Evolutionary conservation across 1,140 invertebrate species (phyloP).

Genomic region (Psilanteris sp.): DNA sequence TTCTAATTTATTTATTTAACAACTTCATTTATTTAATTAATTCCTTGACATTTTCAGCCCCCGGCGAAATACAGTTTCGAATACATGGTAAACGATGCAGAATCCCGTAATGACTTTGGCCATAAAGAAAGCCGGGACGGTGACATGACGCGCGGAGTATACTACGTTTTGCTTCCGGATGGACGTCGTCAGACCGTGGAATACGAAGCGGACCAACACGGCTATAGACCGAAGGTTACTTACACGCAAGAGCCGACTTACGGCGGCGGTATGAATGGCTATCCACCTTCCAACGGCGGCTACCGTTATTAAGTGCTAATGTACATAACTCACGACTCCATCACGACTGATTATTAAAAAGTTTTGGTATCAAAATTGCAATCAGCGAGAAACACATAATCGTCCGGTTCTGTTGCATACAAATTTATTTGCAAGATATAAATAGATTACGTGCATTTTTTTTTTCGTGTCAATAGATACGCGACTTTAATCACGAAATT

Average conservation of each 20-base stretch:
- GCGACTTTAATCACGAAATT: too few species aligned
- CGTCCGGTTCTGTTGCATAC: too few species aligned
- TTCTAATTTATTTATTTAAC: too few species aligned
- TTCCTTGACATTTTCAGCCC: slow-evolving; percentile 49
- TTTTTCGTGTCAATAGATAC: too few species aligned
- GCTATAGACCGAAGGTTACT: slow-evolving; percentile 77
- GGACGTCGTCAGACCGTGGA: slow-evolving; percentile 77
- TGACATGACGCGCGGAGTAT: slow-evolving; percentile 73
- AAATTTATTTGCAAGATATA: too few species aligned
- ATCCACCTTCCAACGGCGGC: slow-evolving; percentile 54
- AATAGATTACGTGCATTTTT: too few species aligned
- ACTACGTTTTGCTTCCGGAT: slow-evolving; percentile 77
- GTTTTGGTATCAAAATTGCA: background rate
- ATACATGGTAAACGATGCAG: slow-evolving; percentile 75
- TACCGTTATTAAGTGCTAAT: slow-evolving; percentile 63
- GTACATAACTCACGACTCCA: slow-evolving; percentile 7
- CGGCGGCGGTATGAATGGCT: slow-evolving; percentile 68
- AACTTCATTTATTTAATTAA: too few species aligned
- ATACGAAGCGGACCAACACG: slow-evolving; percentile 76
- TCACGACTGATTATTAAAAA: slow-evolving; percentile 6
- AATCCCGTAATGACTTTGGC: slow-evolving; percentile 73
- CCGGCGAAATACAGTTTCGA: slow-evolving; percentile 78
- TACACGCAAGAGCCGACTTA: slow-evolving; percentile 83
- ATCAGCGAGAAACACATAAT: too few species aligned
- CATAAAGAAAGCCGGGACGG: slow-evolving; percentile 76